Conservation (phyloP, 2,888 invertebrate genomes). For the Cephalotes varians region DNA sequence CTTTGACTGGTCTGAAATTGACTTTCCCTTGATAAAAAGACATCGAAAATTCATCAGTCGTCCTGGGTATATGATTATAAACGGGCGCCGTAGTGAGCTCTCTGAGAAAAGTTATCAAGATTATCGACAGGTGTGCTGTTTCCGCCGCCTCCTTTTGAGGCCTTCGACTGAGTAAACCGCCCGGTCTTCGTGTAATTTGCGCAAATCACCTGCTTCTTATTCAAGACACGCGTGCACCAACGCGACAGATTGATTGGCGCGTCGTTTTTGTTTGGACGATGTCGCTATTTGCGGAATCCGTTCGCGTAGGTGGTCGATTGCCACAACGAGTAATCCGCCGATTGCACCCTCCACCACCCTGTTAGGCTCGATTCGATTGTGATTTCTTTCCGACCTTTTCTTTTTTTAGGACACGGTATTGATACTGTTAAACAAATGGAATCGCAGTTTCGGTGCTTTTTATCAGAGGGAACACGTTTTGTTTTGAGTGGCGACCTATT, state of each 20-base stretch:
- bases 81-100: not conserved
- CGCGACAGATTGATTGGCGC: slow-evolving; percentile 78
- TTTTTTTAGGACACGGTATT: not conserved
- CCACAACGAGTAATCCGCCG: slow-evolving; percentile 59
- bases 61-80: slow-evolving; percentile 4
- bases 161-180: slow-evolving; percentile 1
- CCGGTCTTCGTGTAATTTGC: slow-evolving; percentile 72
- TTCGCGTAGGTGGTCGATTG: slow-evolving; percentile 76
- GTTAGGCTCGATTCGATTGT: slow-evolving; percentile 22
- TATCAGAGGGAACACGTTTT: not conserved
- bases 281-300: slow-evolving; percentile 79
- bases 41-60: slow-evolving; percentile 3
- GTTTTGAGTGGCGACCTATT: slow-evolving; percentile 6
- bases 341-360: not conserved
- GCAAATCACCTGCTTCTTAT: slow-evolving; percentile 79
- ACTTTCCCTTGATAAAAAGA: not conserved
- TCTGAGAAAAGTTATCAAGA: slow-evolving; percentile 24
- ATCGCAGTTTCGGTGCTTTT: not conserved
- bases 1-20: not conserved
- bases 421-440: slow-evolving; percentile 22
- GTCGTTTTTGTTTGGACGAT: slow-evolving; percentile 74
- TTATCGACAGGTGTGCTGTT: slow-evolving; percentile 18
- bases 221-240: slow-evolving; percentile 75
- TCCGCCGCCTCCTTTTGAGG: not conserved
- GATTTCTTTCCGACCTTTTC: not conserved